These are phyloP conservation scores for Diglossa brunneiventris DNA, from an alignment of 2,113 vertebrate genomes.

Conservation along the genomic window DNA sequence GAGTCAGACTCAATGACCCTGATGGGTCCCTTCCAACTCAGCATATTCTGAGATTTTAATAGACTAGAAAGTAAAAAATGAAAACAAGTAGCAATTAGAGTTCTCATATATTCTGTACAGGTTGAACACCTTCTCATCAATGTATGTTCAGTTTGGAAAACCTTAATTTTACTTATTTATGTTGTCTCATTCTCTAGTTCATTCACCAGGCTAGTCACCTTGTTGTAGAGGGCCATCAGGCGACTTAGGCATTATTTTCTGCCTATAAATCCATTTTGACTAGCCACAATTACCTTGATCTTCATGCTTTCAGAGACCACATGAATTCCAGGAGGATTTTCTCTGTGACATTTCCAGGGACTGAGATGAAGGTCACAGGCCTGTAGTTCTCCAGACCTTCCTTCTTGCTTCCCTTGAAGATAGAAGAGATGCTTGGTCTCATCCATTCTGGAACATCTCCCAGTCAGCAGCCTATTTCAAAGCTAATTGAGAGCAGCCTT, in stretches of 20 bases:
- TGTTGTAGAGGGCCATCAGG: neutral
- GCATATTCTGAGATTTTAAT: neutral
- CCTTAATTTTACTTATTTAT: neutral
- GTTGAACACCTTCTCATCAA: neutral
- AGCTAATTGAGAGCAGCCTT: neutral
- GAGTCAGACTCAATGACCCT: neutral
- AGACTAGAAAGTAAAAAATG: neutral
- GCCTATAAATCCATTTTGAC: neutral
- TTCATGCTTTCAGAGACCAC: fast-evolving
- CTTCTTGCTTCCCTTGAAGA: neutral
- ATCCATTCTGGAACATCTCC: neutral
- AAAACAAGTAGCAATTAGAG: neutral
- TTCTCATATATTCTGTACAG: neutral
- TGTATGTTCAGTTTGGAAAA: neutral
- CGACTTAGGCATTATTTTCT: neutral
- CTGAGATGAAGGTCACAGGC: neutral
- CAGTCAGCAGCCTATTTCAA: neutral
- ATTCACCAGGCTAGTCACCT: neutral
- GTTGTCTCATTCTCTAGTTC: neutral
- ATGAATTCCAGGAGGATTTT: neutral
- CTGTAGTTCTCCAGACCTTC: neutral
- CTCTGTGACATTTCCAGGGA: neutral
- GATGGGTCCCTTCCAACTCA: neutral
- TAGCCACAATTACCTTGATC: neutral
- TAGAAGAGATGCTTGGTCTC: neutral